phyloP scores from a whole-genome alignment of 2,888 invertebrate genomes.

The Sylvicola fuscatus region DNA sequence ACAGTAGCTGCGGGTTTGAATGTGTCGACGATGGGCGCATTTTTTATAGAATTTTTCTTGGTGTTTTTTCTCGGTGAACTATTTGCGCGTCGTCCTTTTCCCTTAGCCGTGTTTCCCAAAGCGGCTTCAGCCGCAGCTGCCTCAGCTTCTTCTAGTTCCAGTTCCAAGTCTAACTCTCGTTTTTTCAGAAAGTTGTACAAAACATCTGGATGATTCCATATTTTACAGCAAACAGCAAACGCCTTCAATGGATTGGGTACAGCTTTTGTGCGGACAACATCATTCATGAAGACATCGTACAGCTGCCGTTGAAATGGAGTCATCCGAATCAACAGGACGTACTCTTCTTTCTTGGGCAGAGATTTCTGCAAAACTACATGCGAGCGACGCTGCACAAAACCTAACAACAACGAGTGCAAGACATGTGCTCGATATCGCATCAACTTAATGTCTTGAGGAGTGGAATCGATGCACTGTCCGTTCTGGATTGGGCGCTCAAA shows the following conservation, averaged over 20 bases:
- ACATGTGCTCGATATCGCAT: constrained; percentile 95
- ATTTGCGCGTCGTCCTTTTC: constrained; percentile 7
- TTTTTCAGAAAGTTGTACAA: constrained; percentile 73
- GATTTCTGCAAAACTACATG: constrained; percentile 84
- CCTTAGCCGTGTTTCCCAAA: constrained; percentile 12
- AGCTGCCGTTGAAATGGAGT: constrained; percentile 75
- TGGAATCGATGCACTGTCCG: constrained; percentile 94
- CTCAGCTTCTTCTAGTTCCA: constrained; percentile 62
- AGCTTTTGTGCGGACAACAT: constrained; percentile 63
- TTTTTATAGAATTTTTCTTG: background rate
- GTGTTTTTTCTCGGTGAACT: constrained; percentile 3
- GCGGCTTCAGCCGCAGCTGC: constrained; percentile 18
- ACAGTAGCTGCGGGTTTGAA: constrained; percentile 29
- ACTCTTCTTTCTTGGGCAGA: constrained; percentile 86
- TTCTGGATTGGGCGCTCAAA: constrained; percentile 97
- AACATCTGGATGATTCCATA: constrained; percentile 92
- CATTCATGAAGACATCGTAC: constrained; percentile 87
- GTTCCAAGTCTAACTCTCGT: constrained; percentile 53
- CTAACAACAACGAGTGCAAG: constrained; percentile 77
- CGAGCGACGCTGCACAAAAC: constrained; percentile 90
- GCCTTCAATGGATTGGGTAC: constrained; percentile 93
- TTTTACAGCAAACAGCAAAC: constrained; percentile 96
- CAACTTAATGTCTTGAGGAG: constrained; percentile 76
- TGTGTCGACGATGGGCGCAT: constrained; percentile 6
- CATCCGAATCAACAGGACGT: constrained; percentile 77